Base-by-base conservation (phyloP, 2,113 vertebrate genomes). In the Bufo bufo region DNA sequence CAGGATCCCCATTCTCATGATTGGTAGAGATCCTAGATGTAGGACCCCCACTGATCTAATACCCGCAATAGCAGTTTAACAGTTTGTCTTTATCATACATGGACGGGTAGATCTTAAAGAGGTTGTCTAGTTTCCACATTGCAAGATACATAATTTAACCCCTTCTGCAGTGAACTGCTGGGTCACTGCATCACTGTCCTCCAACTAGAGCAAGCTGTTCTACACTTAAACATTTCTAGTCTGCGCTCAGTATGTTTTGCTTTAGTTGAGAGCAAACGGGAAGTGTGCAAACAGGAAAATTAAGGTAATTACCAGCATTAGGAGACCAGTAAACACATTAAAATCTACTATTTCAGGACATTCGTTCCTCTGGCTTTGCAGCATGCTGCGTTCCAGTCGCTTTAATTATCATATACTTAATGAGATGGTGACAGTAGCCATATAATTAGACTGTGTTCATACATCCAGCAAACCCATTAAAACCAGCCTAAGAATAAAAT, bases 371-470 rank as follows among this genome's bases (percentile, higher is more conserved):
- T 65, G 43, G 59, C 59, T 47, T 65, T 61, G 17, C 33, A 10
- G 33, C 4, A 7, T 61, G 3, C 43, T 63, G 59, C 4, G 45
- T 65, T 82, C 45, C 45, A 45, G 45, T 65, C 4, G 13, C 45
- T 82, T n/a, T 65, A 82, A 82, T 82, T 63, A 82, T 45, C 33
- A 63, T 82, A 65, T 82, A 19, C 80, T 49, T 82, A 65, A 82
- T 50, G 3, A 82, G 19, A 47, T 19, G 43, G 43, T 61, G 56
- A 77, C 84, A 65, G 72, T 49, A 61, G n/a, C 20, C n/a, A 4
- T 52, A 61, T 77, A 61, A 85, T 77, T 49, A 33, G 75, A 69
- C 8, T 65, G 58, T 33, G 74, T 16, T 47, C 78, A 63, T 50
- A 69, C 85, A 78, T 86, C 52, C 61, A 66, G 7, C 47, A 78